Evolutionary conservation across 1,140 invertebrate species (phyloP).

Genomic region (Drosophila baimaii): DNA sequence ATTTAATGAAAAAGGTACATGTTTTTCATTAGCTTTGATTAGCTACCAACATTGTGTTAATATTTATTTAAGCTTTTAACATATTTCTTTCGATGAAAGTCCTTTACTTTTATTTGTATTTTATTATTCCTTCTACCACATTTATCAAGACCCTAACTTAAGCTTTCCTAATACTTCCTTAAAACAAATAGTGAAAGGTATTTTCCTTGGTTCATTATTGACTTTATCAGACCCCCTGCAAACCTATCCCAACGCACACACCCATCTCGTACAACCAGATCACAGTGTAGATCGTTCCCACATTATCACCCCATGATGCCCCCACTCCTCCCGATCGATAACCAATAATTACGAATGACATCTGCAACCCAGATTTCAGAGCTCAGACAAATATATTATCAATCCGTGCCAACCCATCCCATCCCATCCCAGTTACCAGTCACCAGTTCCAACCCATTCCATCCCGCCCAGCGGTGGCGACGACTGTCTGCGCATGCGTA

Average conservation of each 20-base stretch:
- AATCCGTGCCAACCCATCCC: conserved; percentile 10
- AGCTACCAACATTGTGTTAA: not conserved
- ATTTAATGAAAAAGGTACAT: not conserved
- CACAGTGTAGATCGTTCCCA: conserved; percentile 1
- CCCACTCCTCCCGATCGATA: not conserved
- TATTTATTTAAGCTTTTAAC: not conserved
- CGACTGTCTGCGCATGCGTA: conserved; percentile 60
- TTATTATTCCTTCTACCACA: not conserved
- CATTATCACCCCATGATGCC: not conserved
- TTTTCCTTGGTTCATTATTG: not conserved
- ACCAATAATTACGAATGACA: conserved; percentile 38
- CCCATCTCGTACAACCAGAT: not conserved
- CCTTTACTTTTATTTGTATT: not conserved
- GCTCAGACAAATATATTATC: conserved; percentile 51
- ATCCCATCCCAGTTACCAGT: conserved; percentile 10
- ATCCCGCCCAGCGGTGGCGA: conserved; percentile 27
- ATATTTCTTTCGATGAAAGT: not conserved
- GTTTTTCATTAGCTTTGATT: too few species aligned
- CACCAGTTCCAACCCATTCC: conserved; percentile 8
- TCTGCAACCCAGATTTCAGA: conserved; percentile 49
- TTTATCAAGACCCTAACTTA: too few species aligned
- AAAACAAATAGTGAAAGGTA: not conserved
- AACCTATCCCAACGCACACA: not conserved
- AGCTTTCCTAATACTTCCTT: too few species aligned
- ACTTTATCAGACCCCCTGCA: not conserved